A percentile compares a stretch with the other conserved stretches of the same genome.
phyloP scores from a whole-genome alignment of 1,140 invertebrate genomes.

The Drosophila novamexicana region DNA sequence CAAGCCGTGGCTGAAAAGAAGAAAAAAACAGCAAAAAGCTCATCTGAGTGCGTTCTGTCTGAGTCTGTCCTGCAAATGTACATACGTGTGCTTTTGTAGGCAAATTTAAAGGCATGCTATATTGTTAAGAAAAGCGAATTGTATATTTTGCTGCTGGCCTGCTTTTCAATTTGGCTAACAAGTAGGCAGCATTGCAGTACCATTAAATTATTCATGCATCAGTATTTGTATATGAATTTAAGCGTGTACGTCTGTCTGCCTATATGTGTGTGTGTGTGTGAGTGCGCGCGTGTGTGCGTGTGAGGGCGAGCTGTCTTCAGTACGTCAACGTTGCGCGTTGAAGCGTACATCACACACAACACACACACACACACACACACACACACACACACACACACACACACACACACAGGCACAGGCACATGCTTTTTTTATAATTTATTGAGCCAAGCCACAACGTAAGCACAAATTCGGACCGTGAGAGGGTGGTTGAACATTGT shows the following conservation, averaged over 20 bases:
- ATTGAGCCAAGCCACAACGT: constrained; percentile 48
- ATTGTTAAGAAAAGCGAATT: constrained; percentile 43
- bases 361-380: constrained; percentile 21
- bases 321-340: constrained; percentile 55
- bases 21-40: constrained; percentile 34
- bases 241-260: constrained; percentile 10
- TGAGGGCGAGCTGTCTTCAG: constrained; percentile 38
- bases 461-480: constrained; percentile 43
- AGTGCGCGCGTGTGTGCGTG: constrained; percentile 9
- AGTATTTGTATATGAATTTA: constrained; percentile 36
- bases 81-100: background rate
- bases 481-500: constrained; percentile 54
- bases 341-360: constrained; percentile 58
- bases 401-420: constrained; percentile 22
- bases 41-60: background rate
- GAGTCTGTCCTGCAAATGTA: background rate
- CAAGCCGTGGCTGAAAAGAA: background rate
- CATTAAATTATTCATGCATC: constrained; percentile 66
- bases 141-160: constrained; percentile 5
- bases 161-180: constrained; percentile 50
- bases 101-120: constrained; percentile 32
- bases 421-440: constrained; percentile 61
- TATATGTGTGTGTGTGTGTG: constrained; percentile 9
- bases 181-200: constrained; percentile 61
- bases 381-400: constrained; percentile 29